Evolutionary conservation across 2,113 vertebrate genomes (phyloP).

Genomic region (Neoarius graeffei): DNA sequence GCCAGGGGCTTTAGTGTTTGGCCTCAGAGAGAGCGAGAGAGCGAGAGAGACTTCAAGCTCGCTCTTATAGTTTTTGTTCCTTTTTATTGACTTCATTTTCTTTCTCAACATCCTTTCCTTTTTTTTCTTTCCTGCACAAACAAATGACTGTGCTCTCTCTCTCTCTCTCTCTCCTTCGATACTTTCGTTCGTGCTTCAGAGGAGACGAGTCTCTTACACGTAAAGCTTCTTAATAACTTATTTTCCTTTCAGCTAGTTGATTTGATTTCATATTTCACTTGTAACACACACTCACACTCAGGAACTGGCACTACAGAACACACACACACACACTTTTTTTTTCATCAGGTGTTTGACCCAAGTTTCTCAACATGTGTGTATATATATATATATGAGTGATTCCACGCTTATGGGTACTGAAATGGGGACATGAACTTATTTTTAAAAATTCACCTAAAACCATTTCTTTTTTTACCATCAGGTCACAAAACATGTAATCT

Average conservation of each 20-base stretch:
- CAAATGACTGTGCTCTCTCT: not conserved
- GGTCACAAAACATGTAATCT: too few relatives aligned
- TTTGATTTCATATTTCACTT: slow-evolving; percentile 54
- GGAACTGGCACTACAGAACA: not conserved
- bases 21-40: slow-evolving; percentile 18
- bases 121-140: slow-evolving; percentile 12
- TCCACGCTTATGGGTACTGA: too few relatives aligned
- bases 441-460: too few relatives aligned
- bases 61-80: not conserved
- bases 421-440: too few relatives aligned
- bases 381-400: not conserved
- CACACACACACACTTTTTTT: not conserved
- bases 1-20: slow-evolving; percentile 54
- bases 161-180: not conserved
- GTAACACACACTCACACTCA: slow-evolving; percentile 28
- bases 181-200: slow-evolving; percentile 22
- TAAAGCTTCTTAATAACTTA: slow-evolving; percentile 72
- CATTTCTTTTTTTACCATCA: too few relatives aligned
- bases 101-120: not conserved
- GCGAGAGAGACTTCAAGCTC: not conserved
- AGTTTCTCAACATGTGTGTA: not conserved
- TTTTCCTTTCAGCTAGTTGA: slow-evolving; percentile 25
- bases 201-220: slow-evolving; percentile 67
- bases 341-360: not conserved
- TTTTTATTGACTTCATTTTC: slow-evolving; percentile 8